Evolutionary conservation across 2,888 invertebrate species (phyloP).

Genomic region (Acleris holmiana): DNA sequence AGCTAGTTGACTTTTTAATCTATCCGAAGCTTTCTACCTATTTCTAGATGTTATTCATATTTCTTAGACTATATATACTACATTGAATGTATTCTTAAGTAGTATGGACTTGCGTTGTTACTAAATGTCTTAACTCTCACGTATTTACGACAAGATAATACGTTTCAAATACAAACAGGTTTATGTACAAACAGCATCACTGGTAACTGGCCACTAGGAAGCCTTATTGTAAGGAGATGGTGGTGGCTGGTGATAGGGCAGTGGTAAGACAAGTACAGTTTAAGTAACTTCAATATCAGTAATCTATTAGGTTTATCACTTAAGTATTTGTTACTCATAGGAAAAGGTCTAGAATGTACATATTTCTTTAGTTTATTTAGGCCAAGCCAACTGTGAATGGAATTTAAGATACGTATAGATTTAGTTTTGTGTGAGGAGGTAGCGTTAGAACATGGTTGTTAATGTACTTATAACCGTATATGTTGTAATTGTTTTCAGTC

Average conservation of each 20-base stretch:
- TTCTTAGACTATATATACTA: conserved; percentile 12
- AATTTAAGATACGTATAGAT: conserved; percentile 41
- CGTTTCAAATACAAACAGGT: neutral
- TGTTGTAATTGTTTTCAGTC: conserved; percentile 61
- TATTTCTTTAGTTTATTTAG: conserved; percentile 51
- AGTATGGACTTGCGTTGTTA: neutral
- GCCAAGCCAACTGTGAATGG: conserved; percentile 70
- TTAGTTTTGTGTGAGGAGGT: conserved; percentile 47
- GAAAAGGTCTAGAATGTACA: conserved; percentile 46
- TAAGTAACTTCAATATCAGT: conserved; percentile 40
- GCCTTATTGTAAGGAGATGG: no score
- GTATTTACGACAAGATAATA: neutral
- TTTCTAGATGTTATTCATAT: conserved; percentile 33
- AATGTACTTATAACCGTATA: conserved; percentile 49
- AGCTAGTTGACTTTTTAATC: conserved; percentile 30
- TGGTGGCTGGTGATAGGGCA: no score
- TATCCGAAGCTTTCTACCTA: conserved; percentile 28
- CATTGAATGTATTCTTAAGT: neutral
- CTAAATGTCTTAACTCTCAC: neutral
- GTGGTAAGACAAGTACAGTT: conserved; percentile 34
- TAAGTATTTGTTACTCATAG: conserved; percentile 54
- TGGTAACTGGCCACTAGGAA: no score
- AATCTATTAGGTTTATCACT: conserved; percentile 44
- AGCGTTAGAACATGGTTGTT: conserved; percentile 58
- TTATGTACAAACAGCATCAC: neutral